Evolutionary conservation across 2,113 vertebrate genomes (phyloP).

Genomic region (Siniperca chuatsi): DNA sequence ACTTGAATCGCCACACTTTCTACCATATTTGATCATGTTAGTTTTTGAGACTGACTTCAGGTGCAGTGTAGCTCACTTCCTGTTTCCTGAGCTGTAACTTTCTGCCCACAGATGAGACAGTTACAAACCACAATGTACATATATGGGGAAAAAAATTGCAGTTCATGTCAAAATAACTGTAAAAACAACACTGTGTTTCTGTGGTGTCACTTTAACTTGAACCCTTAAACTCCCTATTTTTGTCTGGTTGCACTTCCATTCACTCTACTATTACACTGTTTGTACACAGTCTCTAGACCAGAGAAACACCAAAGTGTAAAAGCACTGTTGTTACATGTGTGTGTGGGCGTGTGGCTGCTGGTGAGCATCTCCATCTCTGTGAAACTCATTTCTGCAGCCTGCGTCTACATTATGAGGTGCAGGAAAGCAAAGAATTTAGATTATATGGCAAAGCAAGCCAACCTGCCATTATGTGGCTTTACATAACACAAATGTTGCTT

Average conservation of each 20-base stretch:
- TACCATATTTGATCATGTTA: not conserved
- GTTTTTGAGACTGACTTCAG: constrained; percentile 31
- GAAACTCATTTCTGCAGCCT: constrained; percentile 56
- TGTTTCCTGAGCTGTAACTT: constrained; percentile 74
- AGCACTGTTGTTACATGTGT: constrained; percentile 50
- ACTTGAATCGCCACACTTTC: not conserved
- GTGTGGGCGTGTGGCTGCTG: constrained; percentile 60
- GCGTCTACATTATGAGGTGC: constrained; percentile 55
- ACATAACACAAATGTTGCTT: constrained; percentile 65
- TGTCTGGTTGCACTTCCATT: not conserved
- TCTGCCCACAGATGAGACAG: constrained; percentile 59
- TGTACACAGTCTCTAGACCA: constrained; percentile 19
- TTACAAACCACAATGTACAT: constrained; percentile 76
- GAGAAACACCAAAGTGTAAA: constrained; percentile 42
- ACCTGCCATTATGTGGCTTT: constrained; percentile 74
- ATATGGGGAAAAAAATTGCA: constrained; percentile 26
- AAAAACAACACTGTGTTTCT: not conserved
- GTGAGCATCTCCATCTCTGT: constrained; percentile 41
- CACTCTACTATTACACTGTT: constrained; percentile 13
- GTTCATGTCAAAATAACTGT: not conserved
- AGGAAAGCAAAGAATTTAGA: constrained; percentile 76
- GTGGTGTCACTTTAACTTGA: not conserved
- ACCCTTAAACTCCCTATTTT: constrained; percentile 11
- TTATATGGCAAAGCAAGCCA: constrained; percentile 64
- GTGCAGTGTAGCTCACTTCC: constrained; percentile 74